Evolutionary conservation across 2,113 vertebrate species (phyloP).

Genomic region (Anoura caudifer): DNA sequence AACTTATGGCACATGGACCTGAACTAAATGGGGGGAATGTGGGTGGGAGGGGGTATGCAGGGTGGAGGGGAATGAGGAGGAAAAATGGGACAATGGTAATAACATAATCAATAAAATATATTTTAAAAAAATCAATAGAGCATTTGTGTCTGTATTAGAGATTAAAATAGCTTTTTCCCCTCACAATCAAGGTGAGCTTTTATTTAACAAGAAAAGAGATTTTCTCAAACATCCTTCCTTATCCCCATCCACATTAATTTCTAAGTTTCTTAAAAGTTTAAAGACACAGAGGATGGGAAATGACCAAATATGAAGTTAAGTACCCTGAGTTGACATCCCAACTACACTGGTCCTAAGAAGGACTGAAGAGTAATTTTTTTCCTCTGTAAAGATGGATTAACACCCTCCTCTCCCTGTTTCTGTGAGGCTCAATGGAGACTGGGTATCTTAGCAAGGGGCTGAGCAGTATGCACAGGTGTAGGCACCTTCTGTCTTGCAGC

Average conservation of each 20-base stretch:
- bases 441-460: background rate
- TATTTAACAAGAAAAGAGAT: background rate
- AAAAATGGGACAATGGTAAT: too few species aligned
- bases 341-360: background rate
- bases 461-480: background rate
- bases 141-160: slow-evolving; percentile 52
- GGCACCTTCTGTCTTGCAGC: background rate
- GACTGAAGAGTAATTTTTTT: background rate
- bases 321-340: background rate
- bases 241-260: background rate
- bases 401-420: background rate
- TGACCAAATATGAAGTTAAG: background rate
- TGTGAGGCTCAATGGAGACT: background rate
- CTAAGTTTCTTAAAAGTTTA: slow-evolving; percentile 31
- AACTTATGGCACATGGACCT: too few species aligned
- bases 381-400: background rate
- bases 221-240: slow-evolving; percentile 34
- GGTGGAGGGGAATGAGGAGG: too few species aligned
- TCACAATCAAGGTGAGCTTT: slow-evolving; percentile 29
- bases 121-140: slow-evolving; percentile 62
- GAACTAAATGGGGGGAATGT: too few species aligned
- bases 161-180: slow-evolving; percentile 49
- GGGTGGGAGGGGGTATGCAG: too few species aligned
- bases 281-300: background rate
- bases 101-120: too few species aligned